These are phyloP conservation scores for Discoglossus pictus DNA, from an alignment of 2,797 vertebrate genomes.

Conservation along the genomic window DNA sequence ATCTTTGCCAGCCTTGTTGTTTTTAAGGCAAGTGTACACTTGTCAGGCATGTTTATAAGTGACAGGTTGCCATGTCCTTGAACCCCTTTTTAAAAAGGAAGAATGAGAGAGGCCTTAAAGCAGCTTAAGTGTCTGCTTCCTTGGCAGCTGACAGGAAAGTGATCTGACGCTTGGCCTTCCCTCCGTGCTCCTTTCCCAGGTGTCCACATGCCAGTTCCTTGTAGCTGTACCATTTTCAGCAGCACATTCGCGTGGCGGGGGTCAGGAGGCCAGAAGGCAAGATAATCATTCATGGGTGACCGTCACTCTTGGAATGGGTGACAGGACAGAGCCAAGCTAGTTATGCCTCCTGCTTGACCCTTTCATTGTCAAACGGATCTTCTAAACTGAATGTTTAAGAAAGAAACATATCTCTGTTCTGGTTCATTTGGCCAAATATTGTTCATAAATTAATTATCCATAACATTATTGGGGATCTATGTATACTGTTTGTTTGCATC, in stretches of 20 bases:
- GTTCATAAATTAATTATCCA: too few species aligned
- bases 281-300: background rate
- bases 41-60: slow-evolving; percentile 40
- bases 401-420: too few species aligned
- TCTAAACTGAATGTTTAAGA: too few species aligned
- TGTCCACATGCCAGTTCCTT: slow-evolving; percentile 52
- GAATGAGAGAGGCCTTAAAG: slow-evolving; percentile 71
- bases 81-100: slow-evolving; percentile 67
- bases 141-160: slow-evolving; percentile 73
- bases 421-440: too few species aligned
- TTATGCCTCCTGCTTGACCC: background rate
- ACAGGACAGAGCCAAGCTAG: background rate
- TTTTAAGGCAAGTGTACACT: slow-evolving; percentile 28
- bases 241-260: slow-evolving; percentile 16
- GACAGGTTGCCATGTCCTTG: slow-evolving; percentile 66
- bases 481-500: too few species aligned
- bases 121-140: slow-evolving; percentile 66
- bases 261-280: slow-evolving; percentile 40
- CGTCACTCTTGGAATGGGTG: slow-evolving; percentile 9
- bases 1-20: slow-evolving; percentile 23
- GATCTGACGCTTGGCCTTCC: slow-evolving; percentile 66
- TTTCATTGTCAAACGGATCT: background rate
- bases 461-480: too few species aligned
- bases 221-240: slow-evolving; percentile 53
- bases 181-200: slow-evolving; percentile 44